Conservation (phyloP, 2,113 vertebrate genomes). For the Aix galericulata region DNA sequence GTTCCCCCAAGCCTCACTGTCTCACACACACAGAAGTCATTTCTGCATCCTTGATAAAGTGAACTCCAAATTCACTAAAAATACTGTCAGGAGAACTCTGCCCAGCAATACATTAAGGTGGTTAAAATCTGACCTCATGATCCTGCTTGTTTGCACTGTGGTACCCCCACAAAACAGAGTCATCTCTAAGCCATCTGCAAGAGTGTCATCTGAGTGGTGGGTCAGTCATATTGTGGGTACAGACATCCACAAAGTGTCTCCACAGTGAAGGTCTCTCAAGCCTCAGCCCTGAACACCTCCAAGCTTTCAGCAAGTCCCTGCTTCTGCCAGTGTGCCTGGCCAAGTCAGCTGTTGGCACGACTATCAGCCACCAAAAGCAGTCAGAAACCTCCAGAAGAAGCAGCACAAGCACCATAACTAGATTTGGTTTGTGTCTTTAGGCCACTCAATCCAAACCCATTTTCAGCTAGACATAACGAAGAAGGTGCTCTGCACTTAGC, state of each 20-base stretch:
- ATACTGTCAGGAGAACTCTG: background rate
- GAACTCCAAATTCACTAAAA: background rate
- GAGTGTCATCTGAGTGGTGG: background rate
- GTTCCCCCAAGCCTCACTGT: background rate
- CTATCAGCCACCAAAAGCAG: background rate
- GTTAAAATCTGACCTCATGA: background rate
- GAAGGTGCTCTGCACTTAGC: background rate
- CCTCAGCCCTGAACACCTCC: background rate
- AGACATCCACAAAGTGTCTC: rapidly evolving
- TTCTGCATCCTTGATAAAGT: background rate
- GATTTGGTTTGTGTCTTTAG: background rate
- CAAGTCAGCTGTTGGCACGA: background rate
- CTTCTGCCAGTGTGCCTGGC: background rate
- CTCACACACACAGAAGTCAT: background rate
- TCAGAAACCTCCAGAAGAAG: background rate
- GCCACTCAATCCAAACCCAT: background rate
- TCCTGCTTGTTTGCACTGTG: background rate
- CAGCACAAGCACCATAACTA: no score
- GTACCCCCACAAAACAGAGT: background rate
- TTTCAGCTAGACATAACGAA: background rate
- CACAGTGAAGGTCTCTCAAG: background rate
- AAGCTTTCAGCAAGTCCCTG: background rate
- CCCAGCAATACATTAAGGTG: background rate
- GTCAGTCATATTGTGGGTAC: background rate
- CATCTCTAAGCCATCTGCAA: background rate